Evolutionary conservation across 2,888 invertebrate species (phyloP), one percentile per base, ranked within the genome.

Genomic region (Drosophila mettleri): DNA sequence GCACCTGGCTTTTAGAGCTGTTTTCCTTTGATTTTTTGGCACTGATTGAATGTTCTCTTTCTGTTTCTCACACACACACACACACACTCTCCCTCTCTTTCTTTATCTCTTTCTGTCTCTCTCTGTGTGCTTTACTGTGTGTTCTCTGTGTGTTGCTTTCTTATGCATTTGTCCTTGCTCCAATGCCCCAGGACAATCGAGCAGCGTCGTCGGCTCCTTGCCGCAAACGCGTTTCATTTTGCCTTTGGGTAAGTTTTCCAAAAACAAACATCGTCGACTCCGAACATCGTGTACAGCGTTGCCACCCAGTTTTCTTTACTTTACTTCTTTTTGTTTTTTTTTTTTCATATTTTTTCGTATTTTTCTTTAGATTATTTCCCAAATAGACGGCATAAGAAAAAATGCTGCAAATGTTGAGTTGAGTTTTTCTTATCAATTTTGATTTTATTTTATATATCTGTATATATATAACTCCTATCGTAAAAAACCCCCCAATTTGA

Each of bases 351-450:
- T 33, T 52, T 57, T 59, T 38, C 36, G 41, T 38, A 29, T 57
- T 55, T 73, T 52, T 66, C 86, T 90, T 80, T 91, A 90, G 90
- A 90, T 86, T 90, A 90, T 88, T 90, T 80, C 70, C 90, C 90
- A 63, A 90, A 90, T 90, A 90, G 90, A 86, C 70, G 90, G 78
- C 82, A 84, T 80, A 90, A 90, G 73, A 88, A 86, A 69, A 80
- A 78, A 74, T 86, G 85, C 88, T 86, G 80, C 89, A 90, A 91
- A 88, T 89, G 72, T 88, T 89, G 71, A 88, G 68, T 72, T 75
- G 41, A 22, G 38, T 66, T 48, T 54, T 39, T 48, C 22, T 34
- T 20, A 45, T 78, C 64, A 31, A 58, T 72, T 77, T 72, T 71
- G 59, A 75, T 76, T 88, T 85, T 66, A 54, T 62, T 73, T 64